Base-by-base conservation (phyloP, 2,888 invertebrate genomes). In the Parnassius mnemosyne region DNA sequence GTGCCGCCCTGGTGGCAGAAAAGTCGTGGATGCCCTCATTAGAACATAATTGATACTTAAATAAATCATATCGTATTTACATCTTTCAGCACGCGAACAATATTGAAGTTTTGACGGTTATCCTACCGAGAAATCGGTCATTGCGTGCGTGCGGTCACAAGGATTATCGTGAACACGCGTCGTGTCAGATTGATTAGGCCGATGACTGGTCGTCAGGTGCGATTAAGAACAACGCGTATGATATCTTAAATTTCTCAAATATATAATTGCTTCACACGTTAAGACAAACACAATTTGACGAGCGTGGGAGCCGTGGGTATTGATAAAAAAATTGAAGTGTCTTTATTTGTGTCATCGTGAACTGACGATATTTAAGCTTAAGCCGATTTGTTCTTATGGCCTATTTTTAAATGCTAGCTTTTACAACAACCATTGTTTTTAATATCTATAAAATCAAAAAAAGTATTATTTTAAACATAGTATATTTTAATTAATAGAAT, bases 221-320 rank as follows among this genome's bases (percentile, higher is more conserved):
- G 70, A 82, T 83, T 81, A 77, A 73, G 77, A 73, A 71, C 74
- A 66, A 66, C 63, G 65, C 63, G 67, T 74, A 66, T 75, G 75
- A 79, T 77, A 69, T 65, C 68, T 69, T 70, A 71, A 73, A 77
- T 82, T 80, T 77, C 77, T 77, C 70, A 78, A 78, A 77, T 71
- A 71, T 68, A 64, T 74, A 77, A 77, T 82, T 81, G 71, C 79
- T 67, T 74, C 76, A 82, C 65, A 68, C 66, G 63, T 59, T 66
- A 57, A 69, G 68, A 66, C 65, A 57, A 67, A 73, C 73, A 72
- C 67, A 68, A 69, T 61, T 59, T 52, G 74, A 74, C 69, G 70
- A 61, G 72, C 71, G 62, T 70, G 68, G 61, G 70, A 76, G 7
- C 20, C 49, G 49, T 49, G 9, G 49, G 13, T 49, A 13, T 10